A percentile compares a stretch with the other conserved stretches of the same genome.
These are phyloP conservation scores for Climacteris rufus DNA, from an alignment of 2,113 vertebrate genomes.

Conservation along the genomic window DNA sequence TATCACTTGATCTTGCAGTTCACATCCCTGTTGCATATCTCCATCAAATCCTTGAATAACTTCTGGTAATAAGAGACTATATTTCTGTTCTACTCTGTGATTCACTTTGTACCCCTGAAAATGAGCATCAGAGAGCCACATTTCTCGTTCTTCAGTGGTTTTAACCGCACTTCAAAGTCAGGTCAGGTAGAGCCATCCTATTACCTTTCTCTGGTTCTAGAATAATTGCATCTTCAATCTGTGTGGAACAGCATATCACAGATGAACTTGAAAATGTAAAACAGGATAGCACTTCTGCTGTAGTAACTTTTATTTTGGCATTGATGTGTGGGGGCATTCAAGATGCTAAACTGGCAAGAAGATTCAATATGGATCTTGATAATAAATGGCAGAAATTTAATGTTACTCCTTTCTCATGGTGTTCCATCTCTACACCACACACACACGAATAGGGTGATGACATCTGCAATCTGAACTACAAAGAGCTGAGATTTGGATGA, in stretches of 20 bases:
- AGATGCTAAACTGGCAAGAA: not conserved
- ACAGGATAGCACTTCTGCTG: not conserved
- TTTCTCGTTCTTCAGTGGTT: not conserved
- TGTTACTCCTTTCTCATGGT: not conserved
- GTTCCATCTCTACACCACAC: not conserved
- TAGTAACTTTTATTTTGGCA: not conserved
- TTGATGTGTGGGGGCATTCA: not conserved
- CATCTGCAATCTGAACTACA: not conserved
- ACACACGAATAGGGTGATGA: not conserved
- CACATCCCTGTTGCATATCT: not conserved
- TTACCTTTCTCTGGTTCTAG: not conserved
- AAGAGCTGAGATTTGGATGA: not conserved
- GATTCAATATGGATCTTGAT: not conserved
- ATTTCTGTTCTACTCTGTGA: not conserved
- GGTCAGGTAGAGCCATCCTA: not conserved
- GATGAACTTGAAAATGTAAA: not conserved
- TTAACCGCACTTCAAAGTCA: slow-evolving; percentile 21
- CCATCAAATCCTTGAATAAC: slow-evolving; percentile 1
- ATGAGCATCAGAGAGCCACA: not conserved
- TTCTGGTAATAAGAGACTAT: not conserved
- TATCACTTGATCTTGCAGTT: slow-evolving; percentile 13
- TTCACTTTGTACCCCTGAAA: not conserved
- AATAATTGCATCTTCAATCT: slow-evolving; percentile 19
- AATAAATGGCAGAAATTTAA: not conserved
- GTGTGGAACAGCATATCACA: not conserved